Conservation (phyloP, 2,113 vertebrate species). For the Salvelinus fontinalis region DNA sequence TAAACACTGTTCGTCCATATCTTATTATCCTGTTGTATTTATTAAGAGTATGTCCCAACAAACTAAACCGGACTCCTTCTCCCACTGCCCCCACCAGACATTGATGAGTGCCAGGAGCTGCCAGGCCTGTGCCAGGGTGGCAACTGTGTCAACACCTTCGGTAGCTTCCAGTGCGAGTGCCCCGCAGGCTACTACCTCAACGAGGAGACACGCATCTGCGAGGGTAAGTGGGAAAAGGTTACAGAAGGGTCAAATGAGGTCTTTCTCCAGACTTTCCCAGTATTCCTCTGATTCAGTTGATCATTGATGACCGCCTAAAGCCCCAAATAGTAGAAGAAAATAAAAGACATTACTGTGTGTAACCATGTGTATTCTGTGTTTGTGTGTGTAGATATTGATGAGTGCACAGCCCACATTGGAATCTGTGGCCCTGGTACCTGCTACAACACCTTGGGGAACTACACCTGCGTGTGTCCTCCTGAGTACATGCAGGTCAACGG, state of each 20-base stretch:
- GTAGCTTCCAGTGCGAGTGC: slow-evolving; percentile 93
- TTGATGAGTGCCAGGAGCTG: slow-evolving; percentile 91
- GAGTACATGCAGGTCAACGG: slow-evolving; percentile 95
- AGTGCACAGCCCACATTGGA: slow-evolving; percentile 83
- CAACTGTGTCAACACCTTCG: slow-evolving; percentile 90
- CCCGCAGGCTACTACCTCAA: slow-evolving; percentile 88
- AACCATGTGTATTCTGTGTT: neutral
- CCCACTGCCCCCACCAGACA: slow-evolving; percentile 71
- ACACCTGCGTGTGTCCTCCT: slow-evolving; percentile 89
- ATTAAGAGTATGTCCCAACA: neutral
- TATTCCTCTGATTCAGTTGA: too few species aligned
- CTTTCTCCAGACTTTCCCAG: neutral
- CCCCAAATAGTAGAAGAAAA: too few species aligned
- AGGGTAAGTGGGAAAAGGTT: slow-evolving; percentile 75
- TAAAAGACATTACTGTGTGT: neutral
- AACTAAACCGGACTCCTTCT: neutral
- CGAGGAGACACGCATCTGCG: slow-evolving; percentile 86
- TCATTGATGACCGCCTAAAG: neutral
- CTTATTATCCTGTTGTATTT: neutral
- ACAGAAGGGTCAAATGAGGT: neutral
- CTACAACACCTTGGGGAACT: slow-evolving; percentile 93
- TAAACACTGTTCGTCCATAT: slow-evolving; percentile 56
- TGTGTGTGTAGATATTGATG: slow-evolving; percentile 82
- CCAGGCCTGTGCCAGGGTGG: slow-evolving; percentile 90
- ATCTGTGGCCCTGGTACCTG: slow-evolving; percentile 92